Percentiles rank a stretch among this genome's conserved stretches.
Conservation (phyloP, 1,140 invertebrate genomes). For the Lordiphosa stackelbergi region DNA sequence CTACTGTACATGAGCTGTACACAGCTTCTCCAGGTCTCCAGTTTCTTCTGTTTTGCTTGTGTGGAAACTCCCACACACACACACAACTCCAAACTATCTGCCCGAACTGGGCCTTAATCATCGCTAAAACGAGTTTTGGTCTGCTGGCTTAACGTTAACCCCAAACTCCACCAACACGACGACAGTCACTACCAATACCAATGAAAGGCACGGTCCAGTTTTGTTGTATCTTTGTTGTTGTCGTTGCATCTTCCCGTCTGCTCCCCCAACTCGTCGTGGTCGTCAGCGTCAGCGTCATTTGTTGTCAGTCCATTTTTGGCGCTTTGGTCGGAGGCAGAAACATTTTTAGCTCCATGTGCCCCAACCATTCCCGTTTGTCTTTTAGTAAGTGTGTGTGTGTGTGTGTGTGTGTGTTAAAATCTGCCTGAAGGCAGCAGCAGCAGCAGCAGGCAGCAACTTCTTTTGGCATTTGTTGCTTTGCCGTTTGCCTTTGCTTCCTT, state of each 20-base stretch:
- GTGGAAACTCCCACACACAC: background rate
- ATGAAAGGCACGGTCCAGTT: conserved; percentile 3
- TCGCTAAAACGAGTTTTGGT: conserved; percentile 42
- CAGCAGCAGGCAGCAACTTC: conserved; percentile 4
- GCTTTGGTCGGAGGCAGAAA: conserved; percentile 20
- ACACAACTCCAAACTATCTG: background rate
- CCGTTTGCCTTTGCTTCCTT: background rate
- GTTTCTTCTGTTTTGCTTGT: conserved; percentile 1
- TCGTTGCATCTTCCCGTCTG: conserved; percentile 1
- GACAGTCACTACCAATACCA: background rate
- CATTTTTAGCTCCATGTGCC: conserved; percentile 19
- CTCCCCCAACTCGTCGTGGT: conserved; percentile 7
- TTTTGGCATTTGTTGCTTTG: conserved; percentile 9
- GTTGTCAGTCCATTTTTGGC: conserved; percentile 44
- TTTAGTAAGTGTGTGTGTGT: conserved; percentile 9
- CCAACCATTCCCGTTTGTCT: conserved; percentile 12
- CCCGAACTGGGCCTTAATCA: no score
- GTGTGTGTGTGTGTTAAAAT: conserved; percentile 2
- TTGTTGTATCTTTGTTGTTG: background rate
- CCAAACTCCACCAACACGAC: conserved; percentile 33
- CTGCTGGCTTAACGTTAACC: conserved; percentile 36
- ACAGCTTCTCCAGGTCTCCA: no score
- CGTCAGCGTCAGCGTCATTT: conserved; percentile 25
- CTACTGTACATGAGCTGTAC: no score
- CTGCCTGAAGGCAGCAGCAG: no score